Conservation (phyloP, 2,113 vertebrate species). For the Eulemur macaco region DNA sequence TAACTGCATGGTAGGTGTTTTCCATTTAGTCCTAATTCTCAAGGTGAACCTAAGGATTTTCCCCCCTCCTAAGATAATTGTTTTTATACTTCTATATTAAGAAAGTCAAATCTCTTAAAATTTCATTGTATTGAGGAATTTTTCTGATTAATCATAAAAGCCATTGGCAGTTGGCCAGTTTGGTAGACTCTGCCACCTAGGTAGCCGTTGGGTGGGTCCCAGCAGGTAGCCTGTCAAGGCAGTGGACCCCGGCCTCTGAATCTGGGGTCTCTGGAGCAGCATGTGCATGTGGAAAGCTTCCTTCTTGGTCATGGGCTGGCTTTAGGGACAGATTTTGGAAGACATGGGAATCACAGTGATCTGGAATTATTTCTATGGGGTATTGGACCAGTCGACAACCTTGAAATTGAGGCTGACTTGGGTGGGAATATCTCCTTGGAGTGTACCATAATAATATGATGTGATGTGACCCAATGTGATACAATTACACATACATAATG, state of each 20-base stretch:
- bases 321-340: background rate
- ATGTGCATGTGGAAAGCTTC: background rate
- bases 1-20: background rate
- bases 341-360: background rate
- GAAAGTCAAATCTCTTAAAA: background rate
- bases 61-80: background rate
- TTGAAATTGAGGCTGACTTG: background rate
- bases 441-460: too few species aligned
- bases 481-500: too few species aligned
- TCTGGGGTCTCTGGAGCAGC: background rate
- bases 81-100: background rate
- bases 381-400: background rate
- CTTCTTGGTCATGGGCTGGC: background rate
- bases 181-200: too few species aligned
- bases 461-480: too few species aligned
- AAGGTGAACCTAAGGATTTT: background rate
- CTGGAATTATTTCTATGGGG: background rate
- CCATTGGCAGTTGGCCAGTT: background rate
- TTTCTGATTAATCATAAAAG: background rate
- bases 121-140: background rate
- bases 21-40: background rate
- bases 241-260: rapidly evolving
- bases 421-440: background rate
- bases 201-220: background rate
- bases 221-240: background rate